Evolutionary conservation across 2,113 vertebrate genomes (phyloP), one percentile per base, ranked within the genome.

Genomic region (Tricholaema leucomelas): DNA sequence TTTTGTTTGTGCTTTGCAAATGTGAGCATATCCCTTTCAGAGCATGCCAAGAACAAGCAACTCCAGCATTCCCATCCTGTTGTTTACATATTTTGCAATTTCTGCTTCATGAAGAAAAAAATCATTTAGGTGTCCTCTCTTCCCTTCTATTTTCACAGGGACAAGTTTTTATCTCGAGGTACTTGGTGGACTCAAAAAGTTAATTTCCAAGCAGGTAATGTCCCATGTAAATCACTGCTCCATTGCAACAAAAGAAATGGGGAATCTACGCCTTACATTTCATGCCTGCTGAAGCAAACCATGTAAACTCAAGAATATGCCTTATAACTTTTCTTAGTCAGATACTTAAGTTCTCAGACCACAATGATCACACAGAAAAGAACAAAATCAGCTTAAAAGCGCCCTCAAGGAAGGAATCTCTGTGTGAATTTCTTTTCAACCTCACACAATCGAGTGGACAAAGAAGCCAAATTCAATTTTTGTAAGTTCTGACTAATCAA

Each of bases 1-100:
- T 55, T 70, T 72, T 67, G 60, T 4, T 88, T 95, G 75, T 91
- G 69, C 75, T 93, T 76, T 96, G 81, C 83, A 94, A 92, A 85
- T 77, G 48, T 56, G 85, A 92, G 73, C 56, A 90, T 91, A 81
- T 21, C 16, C 50, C 65, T 87, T 81, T 90, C 69, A 86, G 52
- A 36, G 61, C 11, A 63, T 73, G 91, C 81, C 88, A 95, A 95
- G 48, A 77, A 61, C 28, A 90, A 88, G 89, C 21, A 66, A 90
- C 28, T 69, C 54, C 75, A 95, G 40, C 40, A 30, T 54, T 81
- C 55, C 28, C 25, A 30, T 52, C 72, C 87, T 81, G 59, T 60
- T 88, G 44, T 85, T 91, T 25, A 46, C 25, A 50, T 14, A 52
- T 36, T 89, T 85, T 46, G 54, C 55, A 63, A 67, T 92, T 87